Conservation (phyloP, 2,888 invertebrate species). For the Chesias legatella region DNA sequence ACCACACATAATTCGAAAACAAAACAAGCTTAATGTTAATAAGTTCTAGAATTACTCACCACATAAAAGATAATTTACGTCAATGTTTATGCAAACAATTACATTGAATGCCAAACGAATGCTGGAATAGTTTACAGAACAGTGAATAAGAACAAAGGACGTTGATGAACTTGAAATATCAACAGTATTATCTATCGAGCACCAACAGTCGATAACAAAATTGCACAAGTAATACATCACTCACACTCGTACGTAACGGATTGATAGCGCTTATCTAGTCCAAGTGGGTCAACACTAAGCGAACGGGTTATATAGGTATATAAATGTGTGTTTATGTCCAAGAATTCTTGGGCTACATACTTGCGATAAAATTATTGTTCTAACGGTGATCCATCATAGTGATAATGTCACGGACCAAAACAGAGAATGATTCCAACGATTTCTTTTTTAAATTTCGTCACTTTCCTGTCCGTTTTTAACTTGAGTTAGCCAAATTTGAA, state of each 20-base stretch:
- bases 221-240: slow-evolving; percentile 64
- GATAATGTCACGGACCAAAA: slow-evolving; percentile 36
- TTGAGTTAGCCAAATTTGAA: slow-evolving; percentile 59
- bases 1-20: slow-evolving; percentile 21
- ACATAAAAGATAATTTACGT: slow-evolving; percentile 44
- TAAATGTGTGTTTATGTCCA: slow-evolving; percentile 27
- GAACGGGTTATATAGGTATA: slow-evolving; percentile 39
- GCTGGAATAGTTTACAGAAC: slow-evolving; percentile 44
- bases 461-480: slow-evolving; percentile 40
- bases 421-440: slow-evolving; percentile 24
- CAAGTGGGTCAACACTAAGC: slow-evolving; percentile 67
- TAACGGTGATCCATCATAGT: slow-evolving; percentile 34
- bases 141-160: slow-evolving; percentile 46
- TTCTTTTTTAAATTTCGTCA: slow-evolving; percentile 27
- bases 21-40: slow-evolving; percentile 30
- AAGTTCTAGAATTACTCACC: slow-evolving; percentile 35
- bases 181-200: slow-evolving; percentile 45
- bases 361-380: slow-evolving; percentile 37
- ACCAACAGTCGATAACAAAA: slow-evolving; percentile 52
- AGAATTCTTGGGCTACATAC: slow-evolving; percentile 28
- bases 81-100: slow-evolving; percentile 46
- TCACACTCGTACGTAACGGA: slow-evolving; percentile 45
- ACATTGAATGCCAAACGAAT: slow-evolving; percentile 38
- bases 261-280: slow-evolving; percentile 61
- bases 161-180: slow-evolving; percentile 57